Evolutionary conservation across 2,888 invertebrate genomes (phyloP).

Genomic region (Acleris literana): DNA sequence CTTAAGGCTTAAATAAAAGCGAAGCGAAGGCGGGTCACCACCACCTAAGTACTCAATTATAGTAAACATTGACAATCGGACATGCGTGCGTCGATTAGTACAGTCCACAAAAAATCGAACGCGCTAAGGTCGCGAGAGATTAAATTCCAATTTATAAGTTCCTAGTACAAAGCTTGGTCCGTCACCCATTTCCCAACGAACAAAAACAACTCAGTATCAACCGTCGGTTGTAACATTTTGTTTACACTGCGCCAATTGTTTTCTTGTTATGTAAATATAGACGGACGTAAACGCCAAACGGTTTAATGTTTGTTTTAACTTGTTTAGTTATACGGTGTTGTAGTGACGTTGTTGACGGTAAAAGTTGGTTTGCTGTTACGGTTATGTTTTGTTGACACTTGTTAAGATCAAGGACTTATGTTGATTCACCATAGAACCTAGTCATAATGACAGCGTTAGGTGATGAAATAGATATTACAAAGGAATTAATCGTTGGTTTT

Average conservation of each 20-base stretch:
- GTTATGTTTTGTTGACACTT: slow-evolving; percentile 4
- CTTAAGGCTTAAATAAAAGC: too few relatives aligned
- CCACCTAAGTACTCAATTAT: too few relatives aligned
- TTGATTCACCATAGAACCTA: background rate
- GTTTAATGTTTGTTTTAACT: too few relatives aligned
- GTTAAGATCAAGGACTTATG: background rate
- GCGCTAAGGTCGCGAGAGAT: slow-evolving; percentile 16
- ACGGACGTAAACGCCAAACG: background rate
- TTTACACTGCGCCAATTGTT: background rate
- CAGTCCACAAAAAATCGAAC: slow-evolving; percentile 27
- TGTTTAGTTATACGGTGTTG: background rate
- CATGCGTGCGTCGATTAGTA: slow-evolving; percentile 16
- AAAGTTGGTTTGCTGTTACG: slow-evolving; percentile 1
- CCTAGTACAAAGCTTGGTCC: too few relatives aligned
- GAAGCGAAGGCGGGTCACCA: too few relatives aligned
- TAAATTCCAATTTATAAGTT: slow-evolving; percentile 22
- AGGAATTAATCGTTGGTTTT: too few relatives aligned
- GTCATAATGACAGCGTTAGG: background rate
- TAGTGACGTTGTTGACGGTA: background rate
- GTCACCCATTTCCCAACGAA: too few relatives aligned
- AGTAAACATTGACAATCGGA: background rate
- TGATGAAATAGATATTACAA: too few relatives aligned
- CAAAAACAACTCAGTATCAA: too few relatives aligned
- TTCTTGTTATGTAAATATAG: background rate
- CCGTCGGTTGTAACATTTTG: too few relatives aligned